Base-by-base conservation (phyloP, 2,888 invertebrate species). In the Steromphala cineraria region DNA sequence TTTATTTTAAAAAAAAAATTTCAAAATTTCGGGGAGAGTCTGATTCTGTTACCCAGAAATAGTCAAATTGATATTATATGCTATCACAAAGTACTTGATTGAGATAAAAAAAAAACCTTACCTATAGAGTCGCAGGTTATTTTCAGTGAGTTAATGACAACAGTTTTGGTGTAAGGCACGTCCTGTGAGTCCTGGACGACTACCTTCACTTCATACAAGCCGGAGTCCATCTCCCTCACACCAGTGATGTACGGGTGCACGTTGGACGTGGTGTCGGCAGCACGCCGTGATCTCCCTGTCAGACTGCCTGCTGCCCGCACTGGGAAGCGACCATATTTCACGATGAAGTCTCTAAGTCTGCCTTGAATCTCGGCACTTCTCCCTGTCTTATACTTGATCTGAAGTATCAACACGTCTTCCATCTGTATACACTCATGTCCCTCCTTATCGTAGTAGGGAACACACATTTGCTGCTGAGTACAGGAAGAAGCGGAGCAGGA, bases 111-210 rank as follows among this genome's bases (percentile, higher is more conserved):
- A n/a, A 53, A 19, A 17, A 55, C 83, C 85, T 78, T 83, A 87
- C 87, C 80, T 40, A 88, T 85, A 24, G 84, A 81, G 5, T 67
- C 40, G 79, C 88, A 88, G 21, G 85, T 85, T 3, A 56, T 67
- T 10, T 79, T 67, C 17, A 89, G 79, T 7, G 84, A 80, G 0
- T 19, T 79, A 28, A 87, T 76, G n/a, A 86, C 84, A 13, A 81
- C 80, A 5, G 74, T 77, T 76, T 67, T 83, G 2, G 75, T 85
- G 71, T 81, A 84, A 3, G 83, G 78, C 8, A 78, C 75, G 19
- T 80, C 75, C 5, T 67, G 52, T 3, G 40, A 31, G 67, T 85
- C 83, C 53, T 87, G 56, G 8, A 87, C 84, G 15, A 86, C 84
- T 79, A 89, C 74, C 10, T 55, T 40, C n/a, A 74, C 80, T 17